Base-by-base conservation (phyloP, 2,888 invertebrate species). In the Netelia melanura region DNA sequence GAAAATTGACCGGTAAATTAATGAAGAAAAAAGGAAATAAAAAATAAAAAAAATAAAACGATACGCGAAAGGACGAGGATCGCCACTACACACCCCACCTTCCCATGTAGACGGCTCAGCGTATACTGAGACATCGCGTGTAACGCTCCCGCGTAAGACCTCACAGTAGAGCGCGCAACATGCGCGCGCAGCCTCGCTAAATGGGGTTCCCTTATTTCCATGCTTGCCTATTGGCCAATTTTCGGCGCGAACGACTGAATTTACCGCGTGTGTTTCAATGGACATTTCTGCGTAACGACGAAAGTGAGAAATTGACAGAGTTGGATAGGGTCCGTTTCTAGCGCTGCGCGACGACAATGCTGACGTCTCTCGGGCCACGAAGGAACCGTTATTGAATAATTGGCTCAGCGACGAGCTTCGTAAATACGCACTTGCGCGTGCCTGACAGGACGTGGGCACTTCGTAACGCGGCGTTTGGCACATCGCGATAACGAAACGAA, bases 61-160 rank as follows among this genome's bases (percentile, higher is more conserved):
- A 58, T 10, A 44, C 21, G 70, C 52, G 48, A 65, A 6, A 72
- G 52, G 68, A 67, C n/a, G 68, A 58, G 68, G 71, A 77, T 61
- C 76, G 80, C 76, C 17, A 75, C 56, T n/a, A 10, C 14, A 52
- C 56, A 44, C 67, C 54, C 76, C 81, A 68, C 81, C 77, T 81
- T 67, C 54, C 67, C 72, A 81, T 48, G 77, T 84, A 58, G 81
- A 84, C 84, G 81, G 77, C 76, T 84, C 77, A 58, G 72, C 81
- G 76, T 77, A 81, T 77, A 84, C 84, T 84, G 79, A 58, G 17
- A 58, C 9, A 17, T 58, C 14, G 14, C 14, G 11, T 48, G 10
- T 48, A 48, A 17, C 14, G 3, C 58, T 21, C 17, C 23, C 23
- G 21, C 9, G 23, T 9, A 58, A 10, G 72, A 72, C 72, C 64